These are phyloP conservation scores for Epinephelus malabaricus DNA, from an alignment of 2,797 vertebrate genomes.

Conservation along the genomic window DNA sequence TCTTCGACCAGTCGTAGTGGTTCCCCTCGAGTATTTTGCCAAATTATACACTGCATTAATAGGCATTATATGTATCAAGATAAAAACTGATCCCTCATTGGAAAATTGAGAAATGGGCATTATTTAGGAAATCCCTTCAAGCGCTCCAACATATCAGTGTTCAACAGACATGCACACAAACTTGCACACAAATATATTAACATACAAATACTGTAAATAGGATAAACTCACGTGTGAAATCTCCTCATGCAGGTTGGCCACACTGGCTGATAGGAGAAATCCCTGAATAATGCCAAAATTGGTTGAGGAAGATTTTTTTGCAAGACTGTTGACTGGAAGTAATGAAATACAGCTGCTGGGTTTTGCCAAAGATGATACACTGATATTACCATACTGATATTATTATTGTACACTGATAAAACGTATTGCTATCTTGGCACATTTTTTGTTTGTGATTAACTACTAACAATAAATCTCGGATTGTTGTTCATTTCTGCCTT, in stretches of 20 bases:
- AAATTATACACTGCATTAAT: not conserved
- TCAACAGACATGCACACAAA: constrained; percentile 26
- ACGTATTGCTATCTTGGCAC: not conserved
- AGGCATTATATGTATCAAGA: not conserved
- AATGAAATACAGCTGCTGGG: not conserved
- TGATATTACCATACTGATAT: not conserved
- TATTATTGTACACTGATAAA: not conserved
- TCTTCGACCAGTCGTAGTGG: not conserved
- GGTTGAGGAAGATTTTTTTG: not conserved
- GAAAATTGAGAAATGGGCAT: not conserved
- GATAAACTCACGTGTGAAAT: constrained; percentile 22
- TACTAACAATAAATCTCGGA: not conserved
- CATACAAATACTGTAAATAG: constrained; percentile 17
- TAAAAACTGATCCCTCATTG: not conserved
- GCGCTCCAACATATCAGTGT: constrained; percentile 18
- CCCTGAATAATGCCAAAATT: constrained; percentile 1
- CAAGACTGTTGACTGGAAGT: not conserved
- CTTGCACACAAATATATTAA: not conserved
- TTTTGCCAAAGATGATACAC: not conserved
- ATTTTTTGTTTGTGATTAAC: not conserved
- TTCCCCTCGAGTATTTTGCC: not conserved
- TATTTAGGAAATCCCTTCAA: not conserved
- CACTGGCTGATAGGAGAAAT: constrained; percentile 10
- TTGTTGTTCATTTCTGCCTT: not conserved
- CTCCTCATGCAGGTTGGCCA: not conserved